Conservation (phyloP, 1,140 invertebrate species). For the Sesamia nonagrioides region DNA sequence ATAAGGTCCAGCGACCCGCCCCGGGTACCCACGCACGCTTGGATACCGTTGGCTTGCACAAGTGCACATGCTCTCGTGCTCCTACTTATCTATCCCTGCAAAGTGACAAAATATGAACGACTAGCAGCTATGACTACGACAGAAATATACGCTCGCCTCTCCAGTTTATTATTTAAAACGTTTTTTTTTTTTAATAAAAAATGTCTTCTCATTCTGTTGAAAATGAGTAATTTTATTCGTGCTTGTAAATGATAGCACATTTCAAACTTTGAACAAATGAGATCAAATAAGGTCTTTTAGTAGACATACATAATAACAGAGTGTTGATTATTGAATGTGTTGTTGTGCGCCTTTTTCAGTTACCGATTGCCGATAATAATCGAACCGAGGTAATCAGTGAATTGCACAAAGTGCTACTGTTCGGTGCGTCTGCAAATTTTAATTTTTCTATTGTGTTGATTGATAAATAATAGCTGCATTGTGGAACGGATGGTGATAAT, state of each 20-base stretch:
- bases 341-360: background rate
- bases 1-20: constrained; percentile 59
- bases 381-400: constrained; percentile 18
- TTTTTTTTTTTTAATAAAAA: constrained; percentile 22
- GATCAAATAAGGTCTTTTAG: background rate
- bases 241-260: constrained; percentile 13
- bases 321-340: background rate
- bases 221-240: background rate
- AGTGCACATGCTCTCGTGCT: constrained; percentile 35
- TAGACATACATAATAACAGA: background rate
- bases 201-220: constrained; percentile 14
- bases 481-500: constrained; percentile 3
- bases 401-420: constrained; percentile 10
- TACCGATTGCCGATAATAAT: background rate
- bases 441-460: constrained; percentile 12
- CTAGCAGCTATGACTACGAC: constrained; percentile 33
- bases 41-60: constrained; percentile 4
- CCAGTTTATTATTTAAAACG: constrained; percentile 5
- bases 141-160: constrained; percentile 36
- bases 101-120: constrained; percentile 41
- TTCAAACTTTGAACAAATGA: constrained; percentile 7
- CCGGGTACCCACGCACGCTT: constrained; percentile 36
- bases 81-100: constrained; percentile 30
- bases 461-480: background rate
- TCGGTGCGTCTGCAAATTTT: constrained; percentile 1